These are phyloP conservation scores for Channa argus DNA, from an alignment of 2,113 vertebrate species.

Conservation along the genomic window DNA sequence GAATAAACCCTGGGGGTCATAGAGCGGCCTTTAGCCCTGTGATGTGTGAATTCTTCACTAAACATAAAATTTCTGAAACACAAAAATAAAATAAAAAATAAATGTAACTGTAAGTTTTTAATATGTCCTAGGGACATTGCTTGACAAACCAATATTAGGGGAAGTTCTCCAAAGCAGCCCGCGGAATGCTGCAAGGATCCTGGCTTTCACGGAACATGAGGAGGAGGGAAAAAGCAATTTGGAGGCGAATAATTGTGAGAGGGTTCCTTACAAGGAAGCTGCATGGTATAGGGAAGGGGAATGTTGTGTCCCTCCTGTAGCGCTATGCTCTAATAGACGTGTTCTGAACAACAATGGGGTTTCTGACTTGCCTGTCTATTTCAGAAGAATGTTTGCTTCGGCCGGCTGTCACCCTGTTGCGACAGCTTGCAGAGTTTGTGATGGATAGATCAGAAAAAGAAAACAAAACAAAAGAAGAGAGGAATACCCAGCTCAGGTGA, in stretches of 20 bases:
- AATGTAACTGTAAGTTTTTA: slow-evolving; percentile 20
- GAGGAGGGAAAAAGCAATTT: slow-evolving; percentile 68
- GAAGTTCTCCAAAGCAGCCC: slow-evolving; percentile 38
- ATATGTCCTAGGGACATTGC: background rate
- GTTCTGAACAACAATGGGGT: slow-evolving; percentile 75
- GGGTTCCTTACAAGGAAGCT: slow-evolving; percentile 56
- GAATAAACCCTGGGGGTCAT: slow-evolving; percentile 61
- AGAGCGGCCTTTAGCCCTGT: slow-evolving; percentile 62
- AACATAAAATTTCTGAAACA: slow-evolving; percentile 43
- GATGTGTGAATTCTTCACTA: slow-evolving; percentile 49
- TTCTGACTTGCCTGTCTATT: slow-evolving; percentile 69
- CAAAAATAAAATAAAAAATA: slow-evolving; percentile 49
- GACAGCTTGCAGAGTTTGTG: slow-evolving; percentile 75
- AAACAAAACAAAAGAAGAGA: slow-evolving; percentile 49
- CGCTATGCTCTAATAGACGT: slow-evolving; percentile 57
- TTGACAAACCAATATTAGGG: slow-evolving; percentile 32
- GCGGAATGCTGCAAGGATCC: slow-evolving; percentile 34
- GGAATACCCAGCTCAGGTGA: slow-evolving; percentile 56
- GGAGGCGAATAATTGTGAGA: slow-evolving; percentile 62
- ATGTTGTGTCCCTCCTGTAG: slow-evolving; percentile 42
- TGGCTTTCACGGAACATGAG: slow-evolving; percentile 35
- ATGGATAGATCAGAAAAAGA: slow-evolving; percentile 73
- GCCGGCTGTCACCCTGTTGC: slow-evolving; percentile 64
- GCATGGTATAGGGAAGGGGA: slow-evolving; percentile 39
- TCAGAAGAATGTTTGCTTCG: slow-evolving; percentile 45